Evolutionary conservation across 2,888 invertebrate species (phyloP).

Genomic region (Lasioglossum lativentre): DNA sequence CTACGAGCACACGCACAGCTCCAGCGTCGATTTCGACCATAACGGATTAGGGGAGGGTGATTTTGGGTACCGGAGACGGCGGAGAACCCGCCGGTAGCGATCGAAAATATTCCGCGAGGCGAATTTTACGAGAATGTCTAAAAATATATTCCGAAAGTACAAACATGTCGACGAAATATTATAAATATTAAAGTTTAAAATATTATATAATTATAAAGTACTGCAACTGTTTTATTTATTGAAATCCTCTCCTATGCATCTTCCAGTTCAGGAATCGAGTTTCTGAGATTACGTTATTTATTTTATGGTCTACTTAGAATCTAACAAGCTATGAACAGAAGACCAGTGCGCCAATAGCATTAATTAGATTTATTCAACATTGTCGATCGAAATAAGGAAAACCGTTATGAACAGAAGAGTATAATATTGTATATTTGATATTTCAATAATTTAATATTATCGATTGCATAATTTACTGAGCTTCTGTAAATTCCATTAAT

Average conservation of each 20-base stretch:
- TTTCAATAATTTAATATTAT: background rate
- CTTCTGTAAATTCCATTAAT: background rate
- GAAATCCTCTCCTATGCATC: background rate
- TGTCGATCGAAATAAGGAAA: too few relatives aligned
- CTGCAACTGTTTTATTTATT: background rate
- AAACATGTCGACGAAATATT: background rate
- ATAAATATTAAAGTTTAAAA: background rate
- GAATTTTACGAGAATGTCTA: background rate
- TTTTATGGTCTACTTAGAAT: background rate
- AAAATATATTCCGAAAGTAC: constrained; percentile 1
- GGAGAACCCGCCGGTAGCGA: constrained; percentile 25
- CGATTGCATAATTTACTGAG: background rate
- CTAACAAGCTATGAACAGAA: background rate
- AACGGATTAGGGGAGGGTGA: constrained; percentile 78
- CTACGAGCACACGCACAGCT: constrained; percentile 91
- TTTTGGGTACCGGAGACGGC: constrained; percentile 51
- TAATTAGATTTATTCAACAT: too few relatives aligned
- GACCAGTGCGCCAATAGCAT: too few relatives aligned
- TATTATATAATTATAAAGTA: background rate
- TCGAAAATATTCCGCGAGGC: too few relatives aligned
- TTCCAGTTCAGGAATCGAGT: background rate
- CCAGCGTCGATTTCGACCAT: constrained; percentile 88
- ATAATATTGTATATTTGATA: background rate
- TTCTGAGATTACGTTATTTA: background rate
- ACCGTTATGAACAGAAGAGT: too few relatives aligned